A percentile compares a stretch with the other conserved stretches of the same genome.
These are phyloP conservation scores for Enteromius treurensis DNA, from an alignment of 2,797 vertebrate genomes.

Conservation along the genomic window DNA sequence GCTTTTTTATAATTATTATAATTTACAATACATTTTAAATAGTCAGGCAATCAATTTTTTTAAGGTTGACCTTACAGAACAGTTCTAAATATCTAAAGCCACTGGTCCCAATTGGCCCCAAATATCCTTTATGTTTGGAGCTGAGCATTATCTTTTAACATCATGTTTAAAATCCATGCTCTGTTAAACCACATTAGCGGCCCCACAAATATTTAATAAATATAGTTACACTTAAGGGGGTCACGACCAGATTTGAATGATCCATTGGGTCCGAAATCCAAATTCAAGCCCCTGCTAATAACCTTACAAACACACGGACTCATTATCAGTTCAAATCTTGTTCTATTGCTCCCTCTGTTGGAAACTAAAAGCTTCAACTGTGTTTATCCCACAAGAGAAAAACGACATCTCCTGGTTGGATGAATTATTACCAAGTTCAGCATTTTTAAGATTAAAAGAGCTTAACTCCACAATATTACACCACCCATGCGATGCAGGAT, in stretches of 20 bases:
- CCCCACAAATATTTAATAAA: background rate
- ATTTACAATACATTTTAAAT: too few species aligned
- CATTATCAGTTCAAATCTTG: background rate
- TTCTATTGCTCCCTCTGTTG: conserved; percentile 36
- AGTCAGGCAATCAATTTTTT: too few species aligned
- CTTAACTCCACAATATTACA: conserved; percentile 42
- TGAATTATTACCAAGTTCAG: background rate
- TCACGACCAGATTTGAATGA: background rate
- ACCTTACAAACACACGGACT: background rate
- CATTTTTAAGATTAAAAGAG: conserved; percentile 44
- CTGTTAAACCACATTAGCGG: background rate
- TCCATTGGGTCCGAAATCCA: background rate
- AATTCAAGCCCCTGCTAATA: background rate
- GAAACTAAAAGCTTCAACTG: conserved; percentile 2
- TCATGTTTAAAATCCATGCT: background rate
- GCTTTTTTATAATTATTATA: too few species aligned
- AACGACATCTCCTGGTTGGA: conserved; percentile 39
- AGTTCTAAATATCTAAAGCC: background rate
- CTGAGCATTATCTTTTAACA: background rate
- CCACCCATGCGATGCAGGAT: conserved; percentile 41
- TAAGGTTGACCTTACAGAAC: too few species aligned
- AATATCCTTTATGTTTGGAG: background rate
- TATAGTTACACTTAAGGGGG: background rate
- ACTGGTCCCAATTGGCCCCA: too few species aligned
- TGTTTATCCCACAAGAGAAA: background rate